Percentiles rank a stretch among this genome's conserved stretches.
These are phyloP conservation scores for Hyles euphorbiae DNA, from an alignment of 1,140 invertebrate species.

Conservation along the genomic window DNA sequence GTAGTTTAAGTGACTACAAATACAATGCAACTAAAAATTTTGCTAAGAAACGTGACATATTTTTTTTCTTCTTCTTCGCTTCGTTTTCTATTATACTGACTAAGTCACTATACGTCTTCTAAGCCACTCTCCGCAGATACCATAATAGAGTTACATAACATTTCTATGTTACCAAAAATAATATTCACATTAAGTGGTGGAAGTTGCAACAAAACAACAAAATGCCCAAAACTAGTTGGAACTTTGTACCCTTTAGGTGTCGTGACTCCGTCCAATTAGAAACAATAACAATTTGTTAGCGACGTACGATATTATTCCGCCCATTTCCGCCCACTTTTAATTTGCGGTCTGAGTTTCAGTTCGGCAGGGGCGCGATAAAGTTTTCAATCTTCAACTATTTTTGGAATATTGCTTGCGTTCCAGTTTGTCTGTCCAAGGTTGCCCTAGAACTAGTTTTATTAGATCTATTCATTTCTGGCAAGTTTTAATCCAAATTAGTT, in stretches of 20 bases:
- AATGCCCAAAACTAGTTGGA: no score
- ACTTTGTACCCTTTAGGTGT: constrained; percentile 3
- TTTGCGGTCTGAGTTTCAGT: constrained; percentile 3
- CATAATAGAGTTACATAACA: no score
- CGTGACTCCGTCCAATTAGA: constrained; percentile 6
- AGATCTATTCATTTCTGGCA: no score
- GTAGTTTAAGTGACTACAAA: no score
- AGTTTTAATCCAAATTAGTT: no score
- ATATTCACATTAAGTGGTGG: not conserved
- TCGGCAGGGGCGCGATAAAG: not conserved
- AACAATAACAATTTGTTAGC: constrained; percentile 9
- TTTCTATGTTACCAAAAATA: not conserved
- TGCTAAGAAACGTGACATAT: no score
- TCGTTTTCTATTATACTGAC: no score
- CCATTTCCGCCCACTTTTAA: constrained; percentile 7
- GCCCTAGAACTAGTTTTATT: no score
- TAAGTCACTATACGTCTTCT: no score
- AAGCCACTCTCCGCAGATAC: no score
- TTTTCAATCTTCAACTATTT: constrained; percentile 3
- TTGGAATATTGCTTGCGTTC: not conserved
- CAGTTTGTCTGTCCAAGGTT: constrained; percentile 1
- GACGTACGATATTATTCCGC: constrained; percentile 1
- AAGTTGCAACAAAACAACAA: not conserved
- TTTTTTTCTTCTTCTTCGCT: no score
- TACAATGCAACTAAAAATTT: no score